phyloP scores from a whole-genome alignment of 2,888 invertebrate genomes.

The Gnatocerus cornutus region DNA sequence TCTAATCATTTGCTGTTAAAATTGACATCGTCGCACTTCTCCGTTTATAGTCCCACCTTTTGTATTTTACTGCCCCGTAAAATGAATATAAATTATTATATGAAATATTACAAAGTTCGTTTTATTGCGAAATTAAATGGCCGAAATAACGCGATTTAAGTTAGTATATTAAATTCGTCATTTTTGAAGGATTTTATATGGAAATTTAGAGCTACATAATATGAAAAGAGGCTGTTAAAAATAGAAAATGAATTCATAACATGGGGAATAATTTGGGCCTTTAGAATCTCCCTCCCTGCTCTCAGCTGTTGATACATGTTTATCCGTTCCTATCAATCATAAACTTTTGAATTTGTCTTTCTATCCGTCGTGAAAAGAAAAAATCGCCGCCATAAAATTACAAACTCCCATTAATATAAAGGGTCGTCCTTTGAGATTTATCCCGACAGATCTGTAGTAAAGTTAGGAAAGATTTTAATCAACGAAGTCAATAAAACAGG shows the following conservation, averaged over 20 bases:
- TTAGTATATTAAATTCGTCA: constrained; percentile 1
- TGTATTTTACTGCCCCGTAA: not conserved
- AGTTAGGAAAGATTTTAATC: constrained; percentile 27
- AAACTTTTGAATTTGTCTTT: constrained; percentile 1
- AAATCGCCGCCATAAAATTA: constrained; percentile 7
- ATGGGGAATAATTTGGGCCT: not conserved
- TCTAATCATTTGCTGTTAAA: constrained; percentile 1
- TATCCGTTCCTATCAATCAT: not conserved
- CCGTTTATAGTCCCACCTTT: not conserved
- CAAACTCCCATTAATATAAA: constrained; percentile 18
- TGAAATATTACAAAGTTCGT: too few species aligned
- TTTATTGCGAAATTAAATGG: not conserved
- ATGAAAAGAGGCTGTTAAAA: not conserved
- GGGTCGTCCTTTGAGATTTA: constrained; percentile 4
- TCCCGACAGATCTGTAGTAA: constrained; percentile 15
- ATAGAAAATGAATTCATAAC: constrained; percentile 3
- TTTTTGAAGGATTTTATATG: not conserved
- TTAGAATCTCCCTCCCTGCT: not conserved
- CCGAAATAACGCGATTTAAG: not conserved
- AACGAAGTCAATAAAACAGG: constrained; percentile 36
- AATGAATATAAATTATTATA: constrained; percentile 4
- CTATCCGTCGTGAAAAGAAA: constrained; percentile 1
- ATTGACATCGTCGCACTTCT: not conserved
- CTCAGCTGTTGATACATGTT: constrained; percentile 1
- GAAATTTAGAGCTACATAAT: not conserved